phyloP scores from a whole-genome alignment of 2,113 vertebrate genomes.

The Rafetus swinhoei region DNA sequence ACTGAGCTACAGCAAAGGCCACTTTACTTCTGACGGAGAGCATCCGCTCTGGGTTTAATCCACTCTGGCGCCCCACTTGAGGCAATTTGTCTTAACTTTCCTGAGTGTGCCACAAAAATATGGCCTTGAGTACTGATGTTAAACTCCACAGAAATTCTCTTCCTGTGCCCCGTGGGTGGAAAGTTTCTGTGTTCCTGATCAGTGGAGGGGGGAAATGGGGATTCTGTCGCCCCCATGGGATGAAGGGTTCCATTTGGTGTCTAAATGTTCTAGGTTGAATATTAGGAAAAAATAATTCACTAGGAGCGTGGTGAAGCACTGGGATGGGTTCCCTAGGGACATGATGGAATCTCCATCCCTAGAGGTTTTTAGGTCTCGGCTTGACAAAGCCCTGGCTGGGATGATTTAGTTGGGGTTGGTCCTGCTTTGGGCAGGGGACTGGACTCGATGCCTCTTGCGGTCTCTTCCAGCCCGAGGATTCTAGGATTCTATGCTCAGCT shows the following conservation, averaged over 20 bases:
- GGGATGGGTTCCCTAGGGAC: too few relatives aligned
- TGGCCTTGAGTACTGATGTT: fast-evolving
- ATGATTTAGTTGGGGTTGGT: too few relatives aligned
- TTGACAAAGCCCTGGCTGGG: too few relatives aligned
- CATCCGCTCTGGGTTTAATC: fast-evolving
- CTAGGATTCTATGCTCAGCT: too few relatives aligned
- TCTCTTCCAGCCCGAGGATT: not conserved
- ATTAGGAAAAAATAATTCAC: too few relatives aligned
- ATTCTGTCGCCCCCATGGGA: not conserved
- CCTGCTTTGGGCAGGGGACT: too few relatives aligned
- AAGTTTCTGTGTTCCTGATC: not conserved
- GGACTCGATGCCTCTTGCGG: too few relatives aligned
- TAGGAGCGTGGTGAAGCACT: too few relatives aligned
- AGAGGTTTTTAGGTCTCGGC: too few relatives aligned
- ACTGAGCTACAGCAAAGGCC: not conserved
- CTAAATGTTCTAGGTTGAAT: not conserved
- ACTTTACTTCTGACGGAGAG: not conserved
- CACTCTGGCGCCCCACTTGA: not conserved
- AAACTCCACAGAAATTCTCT: not conserved
- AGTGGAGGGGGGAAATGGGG: not conserved
- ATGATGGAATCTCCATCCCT: too few relatives aligned
- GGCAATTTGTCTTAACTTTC: not conserved
- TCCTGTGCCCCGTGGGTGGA: not conserved
- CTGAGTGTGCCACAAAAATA: fast-evolving
- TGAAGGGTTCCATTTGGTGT: not conserved